These are phyloP conservation scores for Megaustenia siamemsis DNA, from an alignment of 2,888 invertebrate species.

Conservation along the genomic window DNA sequence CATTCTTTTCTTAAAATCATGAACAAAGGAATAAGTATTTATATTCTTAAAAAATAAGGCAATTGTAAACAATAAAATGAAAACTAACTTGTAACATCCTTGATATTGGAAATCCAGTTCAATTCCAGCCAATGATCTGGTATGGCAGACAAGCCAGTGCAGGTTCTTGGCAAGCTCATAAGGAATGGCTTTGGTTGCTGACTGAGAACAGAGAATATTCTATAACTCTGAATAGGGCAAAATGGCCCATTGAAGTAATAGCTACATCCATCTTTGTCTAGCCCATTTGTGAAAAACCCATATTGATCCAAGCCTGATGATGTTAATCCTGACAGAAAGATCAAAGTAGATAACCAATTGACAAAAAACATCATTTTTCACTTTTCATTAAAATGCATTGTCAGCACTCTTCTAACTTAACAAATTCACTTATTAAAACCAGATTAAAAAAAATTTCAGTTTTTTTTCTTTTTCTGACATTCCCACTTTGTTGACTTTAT, in stretches of 20 bases:
- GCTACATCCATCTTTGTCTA: constrained; percentile 69
- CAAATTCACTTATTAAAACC: no score
- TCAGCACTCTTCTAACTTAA: no score
- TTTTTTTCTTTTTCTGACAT: no score
- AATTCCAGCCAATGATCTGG: constrained; percentile 71
- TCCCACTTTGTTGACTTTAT: no score
- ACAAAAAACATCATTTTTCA: no score
- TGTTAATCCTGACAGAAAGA: constrained; percentile 64
- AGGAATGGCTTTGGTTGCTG: constrained; percentile 69
- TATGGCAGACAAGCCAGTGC: constrained; percentile 66
- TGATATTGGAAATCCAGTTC: constrained; percentile 70
- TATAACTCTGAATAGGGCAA: constrained; percentile 64
- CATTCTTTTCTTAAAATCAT: no score
- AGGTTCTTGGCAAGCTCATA: constrained; percentile 66
- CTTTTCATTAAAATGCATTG: no score
- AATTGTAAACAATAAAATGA: not conserved
- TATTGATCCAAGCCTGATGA: constrained; percentile 66
- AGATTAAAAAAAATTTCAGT: no score
- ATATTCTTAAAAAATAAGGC: not conserved
- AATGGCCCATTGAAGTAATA: constrained; percentile 72
- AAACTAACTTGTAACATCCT: constrained; percentile 69
- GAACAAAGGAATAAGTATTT: no score
- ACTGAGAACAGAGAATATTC: constrained; percentile 66
- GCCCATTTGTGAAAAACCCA: constrained; percentile 71
- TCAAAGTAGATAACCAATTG: not conserved